Percentiles rank a stretch among this genome's conserved stretches.
These are phyloP conservation scores for Poeciliopsis paucimaculata DNA, from an alignment of 2,797 vertebrate species.

Conservation along the genomic window DNA sequence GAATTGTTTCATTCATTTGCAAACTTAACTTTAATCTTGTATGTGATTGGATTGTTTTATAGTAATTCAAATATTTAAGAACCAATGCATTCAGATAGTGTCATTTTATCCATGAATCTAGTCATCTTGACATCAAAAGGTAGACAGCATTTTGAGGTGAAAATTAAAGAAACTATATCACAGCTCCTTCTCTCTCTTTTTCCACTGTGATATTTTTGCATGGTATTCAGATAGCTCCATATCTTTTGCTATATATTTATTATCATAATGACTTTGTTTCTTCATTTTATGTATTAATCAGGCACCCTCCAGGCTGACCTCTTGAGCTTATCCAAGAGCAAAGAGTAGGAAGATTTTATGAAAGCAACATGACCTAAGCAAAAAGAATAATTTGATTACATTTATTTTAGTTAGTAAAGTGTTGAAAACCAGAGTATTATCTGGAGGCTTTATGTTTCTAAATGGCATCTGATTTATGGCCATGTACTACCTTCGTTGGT, in stretches of 20 bases:
- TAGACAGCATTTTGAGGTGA: background rate
- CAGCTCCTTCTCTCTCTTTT: background rate
- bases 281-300: background rate
- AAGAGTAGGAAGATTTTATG: background rate
- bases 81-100: background rate
- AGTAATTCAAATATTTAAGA: background rate
- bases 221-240: background rate
- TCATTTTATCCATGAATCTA: background rate
- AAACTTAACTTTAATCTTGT: background rate
- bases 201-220: background rate
- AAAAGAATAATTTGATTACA: constrained; percentile 23
- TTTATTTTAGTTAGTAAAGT: constrained; percentile 27
- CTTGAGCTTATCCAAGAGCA: background rate
- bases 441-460: constrained; percentile 33
- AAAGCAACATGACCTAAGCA: background rate
- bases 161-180: background rate
- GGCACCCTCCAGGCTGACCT: background rate
- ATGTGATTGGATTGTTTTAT: background rate
- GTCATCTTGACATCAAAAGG: background rate
- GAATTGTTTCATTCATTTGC: background rate
- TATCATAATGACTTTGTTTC: background rate
- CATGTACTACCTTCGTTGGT: constrained; percentile 31
- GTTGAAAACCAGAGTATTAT: constrained; percentile 27
- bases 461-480: constrained; percentile 31
- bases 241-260: background rate